Conservation (phyloP, 2,797 vertebrate genomes). For the Catamblyrhynchus diadema region DNA sequence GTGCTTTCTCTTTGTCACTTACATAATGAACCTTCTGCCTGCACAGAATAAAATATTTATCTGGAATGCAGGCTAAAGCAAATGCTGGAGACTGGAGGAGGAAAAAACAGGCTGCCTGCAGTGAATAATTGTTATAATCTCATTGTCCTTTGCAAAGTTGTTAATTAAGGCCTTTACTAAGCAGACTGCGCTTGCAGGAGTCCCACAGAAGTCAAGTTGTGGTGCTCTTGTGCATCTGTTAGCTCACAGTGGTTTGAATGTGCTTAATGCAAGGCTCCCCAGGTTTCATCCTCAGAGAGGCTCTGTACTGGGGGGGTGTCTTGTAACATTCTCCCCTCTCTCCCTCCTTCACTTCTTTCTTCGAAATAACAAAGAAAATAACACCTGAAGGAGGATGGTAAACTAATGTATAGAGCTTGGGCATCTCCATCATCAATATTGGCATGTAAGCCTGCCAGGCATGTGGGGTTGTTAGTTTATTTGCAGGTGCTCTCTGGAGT, state of each 20-base stretch:
- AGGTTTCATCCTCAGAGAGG: neutral
- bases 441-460: neutral
- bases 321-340: neutral
- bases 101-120: constrained; percentile 43
- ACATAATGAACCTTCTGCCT: constrained; percentile 61
- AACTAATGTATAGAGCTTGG: neutral
- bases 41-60: constrained; percentile 62
- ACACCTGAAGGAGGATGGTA: neutral
- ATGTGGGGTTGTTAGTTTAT: neutral
- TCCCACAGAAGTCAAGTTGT: constrained; percentile 36
- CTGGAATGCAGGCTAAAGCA: constrained; percentile 42
- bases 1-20: constrained; percentile 58
- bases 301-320: neutral
- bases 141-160: constrained; percentile 66
- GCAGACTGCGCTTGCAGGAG: constrained; percentile 58
- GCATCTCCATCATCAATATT: neutral
- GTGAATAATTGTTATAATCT: constrained; percentile 67
- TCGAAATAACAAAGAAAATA: neutral
- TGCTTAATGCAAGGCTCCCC: neutral
- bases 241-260: neutral
- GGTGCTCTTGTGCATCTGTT: constrained; percentile 17
- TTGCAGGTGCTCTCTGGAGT: constrained; percentile 20
- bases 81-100: constrained; percentile 31
- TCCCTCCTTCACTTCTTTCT: neutral
- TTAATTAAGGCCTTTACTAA: constrained; percentile 60